These are phyloP conservation scores for Halichoerus grypus DNA, from an alignment of 2,113 vertebrate genomes.

Conservation along the genomic window DNA sequence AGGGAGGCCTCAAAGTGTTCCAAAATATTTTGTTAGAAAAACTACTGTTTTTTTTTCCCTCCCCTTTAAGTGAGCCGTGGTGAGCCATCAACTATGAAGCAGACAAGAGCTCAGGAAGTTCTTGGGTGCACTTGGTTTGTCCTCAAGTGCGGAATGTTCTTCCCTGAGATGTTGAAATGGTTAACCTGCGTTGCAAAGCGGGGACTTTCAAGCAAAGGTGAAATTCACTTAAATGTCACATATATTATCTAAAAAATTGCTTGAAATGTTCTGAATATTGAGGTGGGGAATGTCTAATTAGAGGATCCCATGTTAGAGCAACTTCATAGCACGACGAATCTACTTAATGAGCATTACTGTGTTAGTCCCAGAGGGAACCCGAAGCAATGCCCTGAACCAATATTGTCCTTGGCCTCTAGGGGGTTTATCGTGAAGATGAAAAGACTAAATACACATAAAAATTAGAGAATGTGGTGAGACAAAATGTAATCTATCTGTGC, in stretches of 20 bases:
- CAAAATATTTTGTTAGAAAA: neutral
- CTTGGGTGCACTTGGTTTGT: neutral
- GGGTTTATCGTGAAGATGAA: neutral
- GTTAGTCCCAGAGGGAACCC: neutral
- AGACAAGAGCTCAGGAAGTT: neutral
- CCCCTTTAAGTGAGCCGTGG: neutral
- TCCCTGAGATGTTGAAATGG: neutral
- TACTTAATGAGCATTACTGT: neutral
- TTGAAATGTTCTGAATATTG: neutral
- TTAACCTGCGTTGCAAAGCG: neutral
- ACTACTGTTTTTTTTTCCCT: fast-evolving
- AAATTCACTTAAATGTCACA: neutral
- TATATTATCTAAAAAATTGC: neutral
- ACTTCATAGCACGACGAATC: neutral
- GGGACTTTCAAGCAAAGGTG: neutral
- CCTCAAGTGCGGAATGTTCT: neutral
- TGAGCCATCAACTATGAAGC: neutral
- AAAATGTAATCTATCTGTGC: neutral
- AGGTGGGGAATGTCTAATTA: neutral
- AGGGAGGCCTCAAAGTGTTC: neutral
- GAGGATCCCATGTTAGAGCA: neutral
- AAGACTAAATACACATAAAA: neutral
- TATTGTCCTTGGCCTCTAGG: neutral
- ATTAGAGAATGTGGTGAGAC: neutral
- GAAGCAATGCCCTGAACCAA: neutral